phyloP scores from a whole-genome alignment of 2,113 vertebrate species.

The Hippocampus barbouri region DNA sequence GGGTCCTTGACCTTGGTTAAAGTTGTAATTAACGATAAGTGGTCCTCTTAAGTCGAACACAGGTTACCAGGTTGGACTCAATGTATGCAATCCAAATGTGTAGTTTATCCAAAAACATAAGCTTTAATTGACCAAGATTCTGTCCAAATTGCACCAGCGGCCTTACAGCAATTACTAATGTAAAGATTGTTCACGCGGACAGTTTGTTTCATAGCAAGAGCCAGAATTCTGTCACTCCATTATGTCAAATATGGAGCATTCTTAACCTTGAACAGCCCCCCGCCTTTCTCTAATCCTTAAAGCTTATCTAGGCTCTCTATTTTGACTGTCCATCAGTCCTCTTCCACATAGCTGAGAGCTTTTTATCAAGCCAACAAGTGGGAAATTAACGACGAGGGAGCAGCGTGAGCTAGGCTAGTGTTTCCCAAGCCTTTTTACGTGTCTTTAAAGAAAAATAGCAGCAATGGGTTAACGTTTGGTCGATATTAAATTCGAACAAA shows the following conservation, averaged over 20 bases:
- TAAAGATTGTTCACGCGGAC: conserved; percentile 42
- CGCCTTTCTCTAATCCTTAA: conserved; percentile 30
- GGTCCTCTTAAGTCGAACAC: conserved; percentile 36
- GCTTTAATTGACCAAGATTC: conserved; percentile 7
- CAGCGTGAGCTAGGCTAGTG: conserved; percentile 4
- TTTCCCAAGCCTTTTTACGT: conserved; percentile 30
- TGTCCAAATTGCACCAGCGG: conserved; percentile 18
- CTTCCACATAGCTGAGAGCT: conserved; percentile 16
- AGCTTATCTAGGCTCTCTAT: conserved; percentile 35
- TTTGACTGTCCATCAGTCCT: conserved; percentile 28
- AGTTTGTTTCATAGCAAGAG: conserved; percentile 35
- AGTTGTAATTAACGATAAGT: conserved; percentile 43
- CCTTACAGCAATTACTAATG: conserved; percentile 13
- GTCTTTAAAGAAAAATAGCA: conserved; percentile 37
- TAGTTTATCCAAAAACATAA: conserved; percentile 28
- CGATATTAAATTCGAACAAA: conserved; percentile 23
- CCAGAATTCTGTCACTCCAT: conserved; percentile 29
- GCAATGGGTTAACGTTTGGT: conserved; percentile 25
- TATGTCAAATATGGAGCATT: conserved; percentile 34
- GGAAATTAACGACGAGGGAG: conserved; percentile 32
- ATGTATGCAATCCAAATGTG: conserved; percentile 13
- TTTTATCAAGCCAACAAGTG: conserved; percentile 40
- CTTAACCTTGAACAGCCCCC: conserved; percentile 40
- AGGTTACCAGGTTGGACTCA: conserved; percentile 22
- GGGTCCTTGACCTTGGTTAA: conserved; percentile 23